Conservation (phyloP, 2,888 invertebrate genomes). For the Harpalus rufipes region DNA sequence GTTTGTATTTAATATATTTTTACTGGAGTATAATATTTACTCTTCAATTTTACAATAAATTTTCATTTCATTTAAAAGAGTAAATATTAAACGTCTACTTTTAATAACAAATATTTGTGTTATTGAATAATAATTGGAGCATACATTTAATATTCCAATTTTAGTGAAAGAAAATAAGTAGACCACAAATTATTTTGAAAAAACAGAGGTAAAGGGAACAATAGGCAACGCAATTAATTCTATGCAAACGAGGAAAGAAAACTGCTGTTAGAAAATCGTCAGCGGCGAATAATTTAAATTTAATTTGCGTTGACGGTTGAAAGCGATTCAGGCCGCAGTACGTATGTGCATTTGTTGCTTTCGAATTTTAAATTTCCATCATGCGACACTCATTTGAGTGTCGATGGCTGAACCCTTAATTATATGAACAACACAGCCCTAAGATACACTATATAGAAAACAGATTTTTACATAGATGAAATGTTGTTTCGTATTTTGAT, state of each 20-base stretch:
- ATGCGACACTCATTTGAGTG: slow-evolving; percentile 20
- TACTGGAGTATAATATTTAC: too few relatives aligned
- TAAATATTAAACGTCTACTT: too few relatives aligned
- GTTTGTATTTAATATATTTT: too few relatives aligned
- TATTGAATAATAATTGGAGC: neutral
- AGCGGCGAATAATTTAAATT: slow-evolving; percentile 30
- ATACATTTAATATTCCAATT: neutral
- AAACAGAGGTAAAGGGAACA: slow-evolving; percentile 2
- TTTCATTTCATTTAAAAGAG: too few relatives aligned
- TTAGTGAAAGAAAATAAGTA: neutral
- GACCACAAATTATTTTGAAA: neutral
- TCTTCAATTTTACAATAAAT: too few relatives aligned
- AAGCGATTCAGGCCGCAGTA: slow-evolving; percentile 41
- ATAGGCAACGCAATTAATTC: slow-evolving; percentile 1
- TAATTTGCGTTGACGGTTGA: slow-evolving; percentile 39
- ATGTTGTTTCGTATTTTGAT: slow-evolving; percentile 53
- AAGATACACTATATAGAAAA: slow-evolving; percentile 62
- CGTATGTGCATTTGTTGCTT: slow-evolving; percentile 59
- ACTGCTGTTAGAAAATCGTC: slow-evolving; percentile 36
- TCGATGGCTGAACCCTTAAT: slow-evolving; percentile 44
- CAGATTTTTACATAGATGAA: slow-evolving; percentile 50
- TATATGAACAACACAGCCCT: slow-evolving; percentile 64
- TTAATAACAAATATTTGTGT: neutral
- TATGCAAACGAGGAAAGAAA: slow-evolving; percentile 33
- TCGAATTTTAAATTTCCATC: slow-evolving; percentile 53